Conservation (phyloP, 2,113 vertebrate species). For the Cisticola juncidis region DNA sequence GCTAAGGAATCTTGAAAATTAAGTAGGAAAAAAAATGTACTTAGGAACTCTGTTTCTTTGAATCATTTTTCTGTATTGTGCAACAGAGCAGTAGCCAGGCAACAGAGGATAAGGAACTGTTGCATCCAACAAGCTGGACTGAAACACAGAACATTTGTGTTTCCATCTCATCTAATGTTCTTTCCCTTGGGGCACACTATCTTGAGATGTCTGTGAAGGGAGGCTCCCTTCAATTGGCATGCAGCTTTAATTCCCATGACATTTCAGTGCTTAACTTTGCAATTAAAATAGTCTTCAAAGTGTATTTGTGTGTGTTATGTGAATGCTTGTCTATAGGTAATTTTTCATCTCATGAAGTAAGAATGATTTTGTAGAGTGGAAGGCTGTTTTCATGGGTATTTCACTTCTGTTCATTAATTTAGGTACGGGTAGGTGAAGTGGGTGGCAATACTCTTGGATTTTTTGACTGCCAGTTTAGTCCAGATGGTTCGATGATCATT, state of each 20-base stretch:
- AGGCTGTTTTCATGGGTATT: background rate
- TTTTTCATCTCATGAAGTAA: background rate
- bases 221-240: background rate
- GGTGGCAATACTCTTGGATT: slow-evolving; percentile 97
- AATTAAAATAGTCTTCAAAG: background rate
- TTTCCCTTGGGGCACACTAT: background rate
- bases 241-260: background rate
- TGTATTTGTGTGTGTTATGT: background rate
- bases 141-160: background rate
- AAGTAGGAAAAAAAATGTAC: background rate
- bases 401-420: slow-evolving; percentile 29
- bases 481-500: slow-evolving; percentile 88
- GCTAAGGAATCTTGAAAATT: background rate
- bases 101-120: background rate
- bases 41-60: background rate
- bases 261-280: background rate
- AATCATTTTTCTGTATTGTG: background rate
- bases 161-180: background rate
- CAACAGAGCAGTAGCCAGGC: background rate
- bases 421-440: slow-evolving; percentile 97
- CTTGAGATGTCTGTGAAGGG: background rate
- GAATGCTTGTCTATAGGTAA: background rate
- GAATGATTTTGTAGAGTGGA: background rate
- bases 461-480: slow-evolving; percentile 91
- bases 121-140: background rate